Conservation (phyloP, 2,113 vertebrate genomes). For the Tetraodon nigroviridis region DNA sequence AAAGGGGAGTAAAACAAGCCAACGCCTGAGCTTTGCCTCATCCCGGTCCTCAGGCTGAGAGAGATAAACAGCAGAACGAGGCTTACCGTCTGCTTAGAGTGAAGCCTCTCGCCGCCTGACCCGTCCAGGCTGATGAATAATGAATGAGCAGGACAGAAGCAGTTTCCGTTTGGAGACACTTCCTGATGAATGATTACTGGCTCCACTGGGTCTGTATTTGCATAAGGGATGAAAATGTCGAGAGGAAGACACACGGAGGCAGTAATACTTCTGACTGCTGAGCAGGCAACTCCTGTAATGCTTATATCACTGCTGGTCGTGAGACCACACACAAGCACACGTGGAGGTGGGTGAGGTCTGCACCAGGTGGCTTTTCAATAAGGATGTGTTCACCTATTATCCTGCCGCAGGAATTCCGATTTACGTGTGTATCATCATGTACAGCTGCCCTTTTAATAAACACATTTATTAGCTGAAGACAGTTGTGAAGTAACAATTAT, state of each 20-base stretch:
- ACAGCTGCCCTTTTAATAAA: constrained; percentile 68
- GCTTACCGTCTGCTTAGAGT: constrained; percentile 34
- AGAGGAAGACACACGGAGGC: constrained; percentile 64
- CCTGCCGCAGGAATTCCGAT: constrained; percentile 55
- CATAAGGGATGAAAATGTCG: constrained; percentile 75
- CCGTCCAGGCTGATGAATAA: constrained; percentile 70
- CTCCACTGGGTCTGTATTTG: constrained; percentile 75
- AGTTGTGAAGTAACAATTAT: constrained; percentile 53
- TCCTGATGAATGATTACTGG: constrained; percentile 75
- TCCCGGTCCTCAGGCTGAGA: constrained; percentile 28
- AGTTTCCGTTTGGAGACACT: constrained; percentile 70
- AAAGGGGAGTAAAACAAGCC: constrained; percentile 26
- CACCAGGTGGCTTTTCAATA: constrained; percentile 40
- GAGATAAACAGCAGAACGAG: constrained; percentile 53
- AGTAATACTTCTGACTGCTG: constrained; percentile 61
- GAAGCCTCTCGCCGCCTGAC: constrained; percentile 62
- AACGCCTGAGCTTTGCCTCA: constrained; percentile 44
- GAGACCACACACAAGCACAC: constrained; percentile 50
- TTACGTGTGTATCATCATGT: constrained; percentile 52
- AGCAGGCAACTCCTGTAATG: constrained; percentile 62
- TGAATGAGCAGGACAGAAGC: constrained; percentile 70
- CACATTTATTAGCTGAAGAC: constrained; percentile 65
- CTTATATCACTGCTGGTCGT: constrained; percentile 62
- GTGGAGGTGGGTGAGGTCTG: constrained; percentile 32
- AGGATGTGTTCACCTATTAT: constrained; percentile 52